Percentiles rank a stretch among this genome's conserved stretches.
Evolutionary conservation across 2,888 invertebrate species (phyloP).

Genomic region (Beris morrisii): DNA sequence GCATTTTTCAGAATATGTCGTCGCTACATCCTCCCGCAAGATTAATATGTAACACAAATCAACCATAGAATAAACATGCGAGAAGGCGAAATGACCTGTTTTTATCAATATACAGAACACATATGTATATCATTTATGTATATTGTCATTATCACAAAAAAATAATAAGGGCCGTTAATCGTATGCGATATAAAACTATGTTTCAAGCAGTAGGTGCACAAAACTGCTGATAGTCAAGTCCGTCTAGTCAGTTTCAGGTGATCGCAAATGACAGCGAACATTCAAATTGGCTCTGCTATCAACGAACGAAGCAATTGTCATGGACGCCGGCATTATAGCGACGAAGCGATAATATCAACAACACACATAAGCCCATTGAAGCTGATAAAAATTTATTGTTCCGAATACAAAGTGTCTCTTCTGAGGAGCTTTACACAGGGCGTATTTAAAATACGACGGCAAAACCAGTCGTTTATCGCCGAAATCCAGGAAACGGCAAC

Average conservation of each 20-base stretch:
- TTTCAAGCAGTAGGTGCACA: no score
- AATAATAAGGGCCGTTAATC: no score
- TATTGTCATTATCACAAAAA: no score
- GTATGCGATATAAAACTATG: no score
- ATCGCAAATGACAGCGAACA: background rate
- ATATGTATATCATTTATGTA: no score
- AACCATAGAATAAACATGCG: no score
- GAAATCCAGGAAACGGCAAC: conserved; percentile 44
- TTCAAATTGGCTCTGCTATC: conserved; percentile 1
- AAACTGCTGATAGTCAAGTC: background rate
- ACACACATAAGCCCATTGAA: conserved; percentile 30
- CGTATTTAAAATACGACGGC: conserved; percentile 34
- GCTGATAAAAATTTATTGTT: conserved; percentile 29
- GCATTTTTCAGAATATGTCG: no score
- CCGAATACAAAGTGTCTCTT: conserved; percentile 25
- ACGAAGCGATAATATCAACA: conserved; percentile 34
- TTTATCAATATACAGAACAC: no score
- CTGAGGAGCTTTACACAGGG: background rate
- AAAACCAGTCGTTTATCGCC: conserved; percentile 41
- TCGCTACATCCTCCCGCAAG: no score
- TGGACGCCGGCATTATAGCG: conserved; percentile 31
- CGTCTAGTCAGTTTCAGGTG: background rate
- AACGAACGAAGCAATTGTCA: conserved; percentile 13
- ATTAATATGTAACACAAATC: no score
- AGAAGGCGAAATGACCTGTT: no score